These are phyloP conservation scores for Samia ricini DNA, from an alignment of 1,140 invertebrate genomes.

Conservation along the genomic window DNA sequence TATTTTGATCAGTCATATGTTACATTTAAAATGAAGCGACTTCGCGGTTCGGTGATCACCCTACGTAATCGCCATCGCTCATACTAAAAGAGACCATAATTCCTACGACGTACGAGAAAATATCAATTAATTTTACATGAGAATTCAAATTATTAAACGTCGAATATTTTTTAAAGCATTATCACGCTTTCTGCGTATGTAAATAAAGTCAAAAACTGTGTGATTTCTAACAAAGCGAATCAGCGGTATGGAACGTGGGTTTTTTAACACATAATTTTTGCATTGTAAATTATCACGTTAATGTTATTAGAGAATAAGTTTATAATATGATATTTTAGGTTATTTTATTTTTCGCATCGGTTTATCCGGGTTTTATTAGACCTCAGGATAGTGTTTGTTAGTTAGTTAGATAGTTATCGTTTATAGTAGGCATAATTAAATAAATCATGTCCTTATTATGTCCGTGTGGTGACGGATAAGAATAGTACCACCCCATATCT, in stretches of 20 bases:
- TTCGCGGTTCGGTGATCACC: slow-evolving; percentile 38
- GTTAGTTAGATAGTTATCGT: no score
- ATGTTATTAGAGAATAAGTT: neutral
- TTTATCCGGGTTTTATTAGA: neutral
- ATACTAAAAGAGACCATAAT: slow-evolving; percentile 10
- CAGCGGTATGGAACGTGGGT: slow-evolving; percentile 21
- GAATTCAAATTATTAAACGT: neutral
- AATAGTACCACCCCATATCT: no score
- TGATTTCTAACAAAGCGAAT: neutral
- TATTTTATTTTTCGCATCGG: neutral
- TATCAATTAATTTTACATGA: slow-evolving; percentile 2
- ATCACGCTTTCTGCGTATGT: neutral
- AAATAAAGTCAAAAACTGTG: neutral
- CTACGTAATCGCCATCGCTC: slow-evolving; percentile 8
- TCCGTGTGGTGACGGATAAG: no score
- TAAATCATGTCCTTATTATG: no score
- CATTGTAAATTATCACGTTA: slow-evolving; percentile 18
- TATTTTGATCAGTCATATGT: slow-evolving; percentile 37
- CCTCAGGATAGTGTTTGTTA: neutral
- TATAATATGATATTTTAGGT: neutral
- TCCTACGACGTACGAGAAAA: neutral
- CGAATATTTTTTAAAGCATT: neutral
- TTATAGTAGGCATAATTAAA: no score
- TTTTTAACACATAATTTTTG: slow-evolving; percentile 25
- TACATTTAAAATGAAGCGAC: slow-evolving; percentile 37